Evolutionary conservation across 30 jellyfish, hydroid and myxozoan species (phyloP), one percentile per base, ranked within the genome.

Genomic region (Rhopilema esculentum): DNA sequence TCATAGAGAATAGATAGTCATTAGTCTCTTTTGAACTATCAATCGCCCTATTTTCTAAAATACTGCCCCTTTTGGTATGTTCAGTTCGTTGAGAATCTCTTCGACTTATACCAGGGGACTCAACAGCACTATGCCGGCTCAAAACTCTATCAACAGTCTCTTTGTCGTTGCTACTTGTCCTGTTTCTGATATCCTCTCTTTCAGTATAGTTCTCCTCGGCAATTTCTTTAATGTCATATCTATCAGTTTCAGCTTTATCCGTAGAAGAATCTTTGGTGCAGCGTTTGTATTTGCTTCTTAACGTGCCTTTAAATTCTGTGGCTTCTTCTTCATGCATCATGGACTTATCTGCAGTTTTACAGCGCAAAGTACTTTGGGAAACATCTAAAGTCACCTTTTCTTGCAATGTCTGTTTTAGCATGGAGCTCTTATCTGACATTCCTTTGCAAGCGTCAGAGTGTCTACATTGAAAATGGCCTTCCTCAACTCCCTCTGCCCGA

Each of bases 371-470:
- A n/a, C n/a, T n/a, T n/a, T n/a, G n/a, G n/a, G n/a, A n/a, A n/a
- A n/a, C n/a, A n/a, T n/a, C n/a, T n/a, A n/a, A n/a, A n/a, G n/a
- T n/a, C n/a, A n/a, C n/a, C n/a, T n/a, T n/a, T n/a, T n/a, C n/a
- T n/a, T n/a, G n/a, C n/a, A n/a, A 24, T 23, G 31, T 20, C 25
- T 4, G 27, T 9, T 7, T 29, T 18, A 1, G 23, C 66, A 9
- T 18, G 21, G 65, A 29, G 22, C 21, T 18, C 16, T 27, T 22
- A 12, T 6, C 72, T 63, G 8, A 18, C 6, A 63, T 2, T 8
- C 16, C n/a, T 21, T 7, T 63, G 72, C 6, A 4, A 1, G 85
- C 85, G 72, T 88, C 97, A 18, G 97, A 79, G 72, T 88, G 97
- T 49, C 28, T 63, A 62, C 97, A 88, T 31, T 88, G 91, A 16